Percentiles rank a stretch among this genome's conserved stretches.
phyloP scores from a whole-genome alignment of 2,113 vertebrate genomes.

The Athene noctua region DNA sequence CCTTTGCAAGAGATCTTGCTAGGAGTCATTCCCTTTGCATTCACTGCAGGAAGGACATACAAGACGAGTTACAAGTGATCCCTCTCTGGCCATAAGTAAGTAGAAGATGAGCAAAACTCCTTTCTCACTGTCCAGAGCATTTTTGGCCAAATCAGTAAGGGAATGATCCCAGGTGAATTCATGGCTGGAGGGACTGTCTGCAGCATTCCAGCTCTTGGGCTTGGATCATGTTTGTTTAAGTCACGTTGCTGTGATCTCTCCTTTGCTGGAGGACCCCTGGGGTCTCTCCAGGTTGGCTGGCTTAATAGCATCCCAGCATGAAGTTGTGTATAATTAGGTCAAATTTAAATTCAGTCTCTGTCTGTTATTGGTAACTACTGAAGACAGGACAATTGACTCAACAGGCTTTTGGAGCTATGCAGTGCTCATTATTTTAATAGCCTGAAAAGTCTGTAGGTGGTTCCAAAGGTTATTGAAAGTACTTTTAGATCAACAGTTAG shows the following conservation, averaged over 20 bases:
- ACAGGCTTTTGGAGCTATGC: neutral
- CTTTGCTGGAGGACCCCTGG: neutral
- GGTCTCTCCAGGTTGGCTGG: neutral
- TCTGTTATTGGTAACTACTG: neutral
- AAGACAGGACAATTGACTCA: neutral
- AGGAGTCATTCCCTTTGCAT: neutral
- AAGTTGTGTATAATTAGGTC: neutral
- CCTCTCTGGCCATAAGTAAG: accelerated
- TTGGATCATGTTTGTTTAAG: neutral
- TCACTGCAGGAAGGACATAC: neutral
- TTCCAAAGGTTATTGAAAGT: neutral
- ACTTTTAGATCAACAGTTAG: neutral
- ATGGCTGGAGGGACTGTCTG: neutral
- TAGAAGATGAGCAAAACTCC: neutral
- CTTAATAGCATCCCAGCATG: neutral
- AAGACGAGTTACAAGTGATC: accelerated
- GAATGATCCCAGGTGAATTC: neutral
- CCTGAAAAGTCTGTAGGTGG: neutral
- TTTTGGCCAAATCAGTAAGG: neutral
- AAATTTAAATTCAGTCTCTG: neutral
- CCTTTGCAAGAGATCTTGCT: neutral
- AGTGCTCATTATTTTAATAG: neutral
- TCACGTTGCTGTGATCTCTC: neutral
- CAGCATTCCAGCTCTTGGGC: neutral
- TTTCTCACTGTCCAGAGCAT: neutral